Percentiles rank a stretch among this genome's conserved stretches.
Conservation (phyloP, 1,140 invertebrate genomes). For the Hydropsyche tenuis region DNA sequence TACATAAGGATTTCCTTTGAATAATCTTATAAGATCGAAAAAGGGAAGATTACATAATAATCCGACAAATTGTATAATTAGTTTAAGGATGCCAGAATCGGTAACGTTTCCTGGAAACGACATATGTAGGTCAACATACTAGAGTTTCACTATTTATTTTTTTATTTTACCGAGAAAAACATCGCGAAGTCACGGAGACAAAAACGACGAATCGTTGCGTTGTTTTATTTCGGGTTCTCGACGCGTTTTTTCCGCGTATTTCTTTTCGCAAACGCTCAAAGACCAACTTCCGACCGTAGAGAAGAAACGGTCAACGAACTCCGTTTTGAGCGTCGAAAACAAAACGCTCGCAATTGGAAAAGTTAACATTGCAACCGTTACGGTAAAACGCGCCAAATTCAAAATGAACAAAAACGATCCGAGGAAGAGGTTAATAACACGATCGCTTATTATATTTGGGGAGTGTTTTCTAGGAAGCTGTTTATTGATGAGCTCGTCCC, state of each 20-base stretch:
- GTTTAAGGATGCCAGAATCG: background rate
- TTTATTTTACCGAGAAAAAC: constrained; percentile 9
- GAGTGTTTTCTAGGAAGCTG: constrained; percentile 34
- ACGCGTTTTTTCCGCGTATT: background rate
- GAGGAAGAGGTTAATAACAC: background rate
- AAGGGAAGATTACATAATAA: no score
- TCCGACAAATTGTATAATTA: no score
- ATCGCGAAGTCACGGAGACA: background rate
- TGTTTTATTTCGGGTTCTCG: no score
- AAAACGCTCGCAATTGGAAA: background rate
- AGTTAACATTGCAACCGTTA: background rate
- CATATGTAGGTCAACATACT: constrained; percentile 12
- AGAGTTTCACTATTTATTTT: background rate
- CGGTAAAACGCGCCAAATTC: background rate
- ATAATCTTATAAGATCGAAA: no score
- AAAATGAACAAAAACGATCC: background rate
- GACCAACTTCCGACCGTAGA: background rate
- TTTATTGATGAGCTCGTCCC: constrained; percentile 37
- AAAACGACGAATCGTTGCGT: background rate
- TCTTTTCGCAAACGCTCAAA: constrained; percentile 23
- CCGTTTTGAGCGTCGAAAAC: background rate
- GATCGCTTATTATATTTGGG: constrained; percentile 28
- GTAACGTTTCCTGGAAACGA: constrained; percentile 16
- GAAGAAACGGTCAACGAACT: constrained; percentile 1
- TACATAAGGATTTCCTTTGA: no score